Evolutionary conservation across 1,140 invertebrate genomes (phyloP), one percentile per base, ranked within the genome.

Genomic region (Drosophila ficusphila): DNA sequence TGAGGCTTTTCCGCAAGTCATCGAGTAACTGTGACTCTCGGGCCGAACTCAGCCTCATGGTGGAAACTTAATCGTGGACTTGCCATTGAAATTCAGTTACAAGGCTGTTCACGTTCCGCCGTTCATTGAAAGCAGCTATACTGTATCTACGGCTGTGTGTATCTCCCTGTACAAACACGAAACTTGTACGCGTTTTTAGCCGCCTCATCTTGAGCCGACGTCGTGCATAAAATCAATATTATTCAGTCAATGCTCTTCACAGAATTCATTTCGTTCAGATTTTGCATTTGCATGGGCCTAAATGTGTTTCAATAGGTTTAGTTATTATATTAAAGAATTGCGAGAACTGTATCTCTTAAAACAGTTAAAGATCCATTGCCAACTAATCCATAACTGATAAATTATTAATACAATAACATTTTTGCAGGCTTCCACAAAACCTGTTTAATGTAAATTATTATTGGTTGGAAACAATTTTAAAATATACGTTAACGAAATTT

Each of bases 21-120:
- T 90, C 82, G 70, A 69, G 78, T 81, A 89, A 88, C 82, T 90
- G 79, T 86, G 77, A 64, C 74, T 70, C 73, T 34, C 47, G 54
- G 68, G 62, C 68, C 25, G 67, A 85, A 64, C 81, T 86, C 79
- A 42, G 77, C 69, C 27, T 34, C 36, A 29, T 71, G 48, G 69
- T 72, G 81, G 69, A 85, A 85, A 86, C 74, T 74, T 83, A 89
- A 79, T 69, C 89, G 79, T 90, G 89, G 83, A 81, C 83, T 82
- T 90, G 89, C 89, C 89, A 90, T 90, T 90, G 89, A 90, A 90
- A 88, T 88, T 81, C 73, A 90, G 74, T 90, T 90, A 89, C 89
- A 90, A 90, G 89, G 89, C 89, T 89, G 73, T 52, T 62, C 72
- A 89, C 81, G 81, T 79, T 79, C 74, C 68, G 57, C 54, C 57